phyloP scores from a whole-genome alignment of 1,140 invertebrate species.

The Pogonus chalceus region DNA sequence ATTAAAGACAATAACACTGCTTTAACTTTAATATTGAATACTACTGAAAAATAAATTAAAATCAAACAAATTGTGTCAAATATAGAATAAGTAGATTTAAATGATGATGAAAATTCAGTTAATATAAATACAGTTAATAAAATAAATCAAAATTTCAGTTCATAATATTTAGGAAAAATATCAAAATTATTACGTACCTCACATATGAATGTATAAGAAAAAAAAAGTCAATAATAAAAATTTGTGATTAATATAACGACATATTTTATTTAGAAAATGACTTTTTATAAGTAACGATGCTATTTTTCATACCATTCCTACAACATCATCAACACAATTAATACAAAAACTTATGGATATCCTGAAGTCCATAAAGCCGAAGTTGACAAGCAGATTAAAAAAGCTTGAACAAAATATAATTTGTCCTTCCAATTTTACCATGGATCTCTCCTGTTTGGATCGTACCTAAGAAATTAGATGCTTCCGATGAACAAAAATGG shows the following conservation, averaged over 20 bases:
- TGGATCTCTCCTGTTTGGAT: conserved; percentile 33
- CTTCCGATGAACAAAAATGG: conserved; percentile 32
- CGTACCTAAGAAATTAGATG: conserved; percentile 33
- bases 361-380: conserved; percentile 32
- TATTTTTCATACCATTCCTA: conserved; percentile 24
- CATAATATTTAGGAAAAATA: no score
- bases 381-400: conserved; percentile 33
- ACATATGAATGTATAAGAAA: no score
- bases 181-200: no score
- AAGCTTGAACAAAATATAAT: conserved; percentile 36
- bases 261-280: conserved; percentile 22
- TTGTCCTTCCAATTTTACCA: conserved; percentile 23
- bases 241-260: conserved; percentile 20
- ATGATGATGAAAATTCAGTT: conserved; percentile 7
- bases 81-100: neutral
- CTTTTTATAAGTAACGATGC: conserved; percentile 14
- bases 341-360: conserved; percentile 27
- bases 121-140: conserved; percentile 13
- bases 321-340: conserved; percentile 21
- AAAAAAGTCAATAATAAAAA: conserved; percentile 11
- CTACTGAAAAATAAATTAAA: conserved; percentile 12
- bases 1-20: conserved; percentile 2
- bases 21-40: conserved; percentile 19
- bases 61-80: conserved; percentile 3
- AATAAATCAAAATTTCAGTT: conserved; percentile 20